Percentiles rank a stretch among this genome's conserved stretches.
These are phyloP conservation scores for Drosophila algonquin DNA, from an alignment of 2,888 invertebrate species.

Conservation along the genomic window DNA sequence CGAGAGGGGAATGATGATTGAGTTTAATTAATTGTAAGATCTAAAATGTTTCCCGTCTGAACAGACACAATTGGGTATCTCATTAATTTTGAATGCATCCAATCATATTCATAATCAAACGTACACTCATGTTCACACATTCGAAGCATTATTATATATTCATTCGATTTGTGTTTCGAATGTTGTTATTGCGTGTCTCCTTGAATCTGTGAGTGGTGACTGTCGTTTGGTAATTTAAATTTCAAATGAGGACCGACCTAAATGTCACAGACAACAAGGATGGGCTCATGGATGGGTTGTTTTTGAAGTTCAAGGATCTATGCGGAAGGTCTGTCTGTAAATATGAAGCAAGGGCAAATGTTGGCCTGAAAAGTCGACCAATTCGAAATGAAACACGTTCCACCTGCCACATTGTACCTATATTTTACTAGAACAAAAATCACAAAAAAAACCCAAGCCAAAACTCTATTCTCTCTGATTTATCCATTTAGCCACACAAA, in stretches of 20 bases:
- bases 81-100: constrained; percentile 23
- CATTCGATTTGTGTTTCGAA: not conserved
- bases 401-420: not conserved
- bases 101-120: not conserved
- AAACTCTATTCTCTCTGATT: not conserved
- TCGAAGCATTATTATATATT: not conserved
- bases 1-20: not conserved
- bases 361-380: not conserved
- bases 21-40: constrained; percentile 26
- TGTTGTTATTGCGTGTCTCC: not conserved
- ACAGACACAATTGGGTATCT: constrained; percentile 7
- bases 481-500: constrained; percentile 1
- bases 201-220: not conserved
- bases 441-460: not conserved
- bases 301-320: constrained; percentile 4
- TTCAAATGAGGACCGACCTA: not conserved
- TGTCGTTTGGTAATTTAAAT: constrained; percentile 2
- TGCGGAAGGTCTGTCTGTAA: not conserved
- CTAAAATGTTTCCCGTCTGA: not conserved
- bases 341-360: not conserved
- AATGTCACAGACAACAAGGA: constrained; percentile 4
- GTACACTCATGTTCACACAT: not conserved
- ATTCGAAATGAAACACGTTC: too few species aligned
- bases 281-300: not conserved
- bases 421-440: not conserved